A percentile compares a stretch with the other conserved stretches of the same genome.
These are phyloP conservation scores for Caretta caretta DNA, from an alignment of 2,113 vertebrate species.

Conservation along the genomic window DNA sequence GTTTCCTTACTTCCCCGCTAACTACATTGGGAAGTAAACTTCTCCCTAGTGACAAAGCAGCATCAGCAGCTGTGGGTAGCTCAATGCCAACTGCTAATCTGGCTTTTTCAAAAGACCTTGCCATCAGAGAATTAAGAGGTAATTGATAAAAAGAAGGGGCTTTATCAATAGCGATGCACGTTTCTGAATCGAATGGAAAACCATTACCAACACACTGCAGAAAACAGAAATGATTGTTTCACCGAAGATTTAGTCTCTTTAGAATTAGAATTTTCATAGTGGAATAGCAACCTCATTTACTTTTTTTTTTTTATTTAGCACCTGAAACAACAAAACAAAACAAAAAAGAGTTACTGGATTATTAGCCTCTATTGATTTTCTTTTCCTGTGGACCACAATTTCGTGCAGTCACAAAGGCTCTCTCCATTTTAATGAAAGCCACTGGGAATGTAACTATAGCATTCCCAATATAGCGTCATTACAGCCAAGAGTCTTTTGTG, in stretches of 20 bases:
- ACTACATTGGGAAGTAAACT: neutral
- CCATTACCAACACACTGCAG: neutral
- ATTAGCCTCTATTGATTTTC: neutral
- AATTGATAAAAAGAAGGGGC: neutral
- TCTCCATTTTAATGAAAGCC: neutral
- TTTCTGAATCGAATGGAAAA: neutral
- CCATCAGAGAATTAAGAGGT: accelerated
- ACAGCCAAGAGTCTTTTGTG: neutral
- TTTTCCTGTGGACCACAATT: neutral
- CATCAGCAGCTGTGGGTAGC: neutral
- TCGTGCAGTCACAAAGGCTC: neutral
- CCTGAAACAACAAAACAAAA: neutral
- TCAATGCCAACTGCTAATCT: neutral
- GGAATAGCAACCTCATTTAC: neutral
- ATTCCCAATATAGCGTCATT: neutral
- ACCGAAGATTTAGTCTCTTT: neutral
- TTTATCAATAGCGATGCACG: neutral
- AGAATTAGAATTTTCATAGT: neutral
- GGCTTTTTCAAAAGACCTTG: neutral
- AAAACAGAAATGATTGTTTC: neutral
- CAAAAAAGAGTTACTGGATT: neutral
- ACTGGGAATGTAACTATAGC: neutral
- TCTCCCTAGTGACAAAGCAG: neutral
- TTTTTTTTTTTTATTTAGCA: neutral
- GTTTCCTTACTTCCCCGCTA: neutral